Base-by-base conservation (phyloP, 2,888 invertebrate genomes). In the Atrina japonica region DNA sequence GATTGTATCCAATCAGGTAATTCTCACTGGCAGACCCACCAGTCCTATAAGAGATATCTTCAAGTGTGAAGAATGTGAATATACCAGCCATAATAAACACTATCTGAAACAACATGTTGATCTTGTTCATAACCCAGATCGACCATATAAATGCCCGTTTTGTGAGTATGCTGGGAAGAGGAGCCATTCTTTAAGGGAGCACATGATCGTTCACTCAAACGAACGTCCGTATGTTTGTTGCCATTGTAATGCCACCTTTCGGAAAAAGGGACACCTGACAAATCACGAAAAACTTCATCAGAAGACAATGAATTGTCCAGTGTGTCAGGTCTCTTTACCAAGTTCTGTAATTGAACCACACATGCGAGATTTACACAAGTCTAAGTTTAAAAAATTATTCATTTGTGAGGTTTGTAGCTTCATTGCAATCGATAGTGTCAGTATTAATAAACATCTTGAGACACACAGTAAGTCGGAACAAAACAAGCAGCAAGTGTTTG, bases 81-180 rank as follows among this genome's bases (percentile, higher is more conserved):
- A 89, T 67, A 83, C 83, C 29, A 89, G 87, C 65, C 78, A 86
- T 67, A 89, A 90, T 66, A 89, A 89, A 59, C 84, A 86, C 67
- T 90, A 89, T 71, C 76, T 88, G 43, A 88, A 88, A 66, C 90
- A 90, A 71, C 89, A 90, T 71, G 83, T 88, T 7, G 88, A 88
- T 60, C 77, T 89, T 9, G 89, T 89, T 3, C 90, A 90, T 72
- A 84, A 78, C 40, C 81, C 84, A n/a, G 86, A 85, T 23, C 76
- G 89, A 16, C 88, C 88, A 3, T 89, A 83, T 70, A 89, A 89
- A 68, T 90, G 90, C 70, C 88, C 89, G 1, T 88, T 86, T 74
- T 90, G 90, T 75, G 88, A 88, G 70, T 90, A 90, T 67, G 88
- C 89, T 29, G 89, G 89, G 3, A 90, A 90, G 63, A 77, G 89